Evolutionary conservation across 2,113 vertebrate species (phyloP).

Genomic region (Chrysemys picta): DNA sequence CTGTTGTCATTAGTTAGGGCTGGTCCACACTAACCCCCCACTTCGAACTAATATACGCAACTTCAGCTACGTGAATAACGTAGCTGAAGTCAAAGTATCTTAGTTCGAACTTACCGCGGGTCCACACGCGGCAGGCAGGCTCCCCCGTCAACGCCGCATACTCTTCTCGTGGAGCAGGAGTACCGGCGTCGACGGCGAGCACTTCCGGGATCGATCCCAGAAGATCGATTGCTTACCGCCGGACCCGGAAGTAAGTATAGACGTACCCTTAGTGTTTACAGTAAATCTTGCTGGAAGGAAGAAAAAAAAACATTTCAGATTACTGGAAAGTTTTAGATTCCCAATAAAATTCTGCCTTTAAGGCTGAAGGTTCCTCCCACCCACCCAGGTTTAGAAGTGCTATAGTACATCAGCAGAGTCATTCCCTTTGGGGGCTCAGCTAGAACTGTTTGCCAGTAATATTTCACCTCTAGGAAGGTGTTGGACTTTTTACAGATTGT

Average conservation of each 20-base stretch:
- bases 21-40: no score
- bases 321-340: constrained; percentile 51
- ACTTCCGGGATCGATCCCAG: no score
- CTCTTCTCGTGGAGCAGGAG: no score
- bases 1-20: background rate
- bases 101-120: no score
- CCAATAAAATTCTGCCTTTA: constrained; percentile 14
- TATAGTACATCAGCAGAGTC: background rate
- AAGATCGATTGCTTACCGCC: no score
- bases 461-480: background rate
- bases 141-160: no score
- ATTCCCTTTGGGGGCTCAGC: background rate
- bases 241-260: no score
- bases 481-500: background rate
- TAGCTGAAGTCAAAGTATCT: no score
- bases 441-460: background rate
- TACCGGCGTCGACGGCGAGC: no score
- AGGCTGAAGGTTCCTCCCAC: background rate
- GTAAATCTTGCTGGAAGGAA: background rate
- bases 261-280: background rate
- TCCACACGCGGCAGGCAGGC: no score
- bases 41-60: no score
- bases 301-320: background rate
- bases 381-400: background rate
- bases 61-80: no score